Percentiles rank a stretch among this genome's conserved stretches.
phyloP scores from a whole-genome alignment of 2,888 invertebrate species.

The Lepidochrysops patricia region DNA sequence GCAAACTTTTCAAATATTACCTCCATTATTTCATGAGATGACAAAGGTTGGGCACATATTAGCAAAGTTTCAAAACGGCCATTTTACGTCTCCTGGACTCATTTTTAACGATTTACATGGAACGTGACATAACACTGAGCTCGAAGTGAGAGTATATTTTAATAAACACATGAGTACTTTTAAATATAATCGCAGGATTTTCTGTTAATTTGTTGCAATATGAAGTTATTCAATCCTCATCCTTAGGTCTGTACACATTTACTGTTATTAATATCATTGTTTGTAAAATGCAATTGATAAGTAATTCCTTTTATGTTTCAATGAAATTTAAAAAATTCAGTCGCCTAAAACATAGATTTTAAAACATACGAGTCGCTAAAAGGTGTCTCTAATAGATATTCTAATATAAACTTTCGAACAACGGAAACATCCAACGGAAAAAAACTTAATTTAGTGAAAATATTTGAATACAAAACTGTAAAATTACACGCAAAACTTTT shows the following conservation, averaged over 20 bases:
- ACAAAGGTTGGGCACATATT: conserved; percentile 74
- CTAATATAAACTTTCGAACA: background rate
- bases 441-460: background rate
- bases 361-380: too few relatives aligned
- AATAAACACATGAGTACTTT: background rate
- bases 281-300: too few relatives aligned
- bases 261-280: too few relatives aligned
- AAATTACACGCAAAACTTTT: conserved; percentile 15
- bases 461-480: conserved; percentile 9
- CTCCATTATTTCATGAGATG: conserved; percentile 70
- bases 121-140: conserved; percentile 9
- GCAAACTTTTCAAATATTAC: conserved; percentile 71
- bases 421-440: background rate
- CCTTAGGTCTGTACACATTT: too few relatives aligned
- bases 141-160: background rate
- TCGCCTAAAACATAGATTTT: too few relatives aligned
- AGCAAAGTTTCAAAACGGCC: conserved; percentile 59
- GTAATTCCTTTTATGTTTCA: too few relatives aligned
- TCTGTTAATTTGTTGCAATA: too few relatives aligned
- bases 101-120: conserved; percentile 39
- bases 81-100: conserved; percentile 50
- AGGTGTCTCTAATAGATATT: too few relatives aligned
- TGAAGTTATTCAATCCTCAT: too few relatives aligned
- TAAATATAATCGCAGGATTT: too few relatives aligned
- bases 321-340: too few relatives aligned